Evolutionary conservation across 2,113 vertebrate species (phyloP), one percentile per base, ranked within the genome.

Genomic region (Oryzias woworae): DNA sequence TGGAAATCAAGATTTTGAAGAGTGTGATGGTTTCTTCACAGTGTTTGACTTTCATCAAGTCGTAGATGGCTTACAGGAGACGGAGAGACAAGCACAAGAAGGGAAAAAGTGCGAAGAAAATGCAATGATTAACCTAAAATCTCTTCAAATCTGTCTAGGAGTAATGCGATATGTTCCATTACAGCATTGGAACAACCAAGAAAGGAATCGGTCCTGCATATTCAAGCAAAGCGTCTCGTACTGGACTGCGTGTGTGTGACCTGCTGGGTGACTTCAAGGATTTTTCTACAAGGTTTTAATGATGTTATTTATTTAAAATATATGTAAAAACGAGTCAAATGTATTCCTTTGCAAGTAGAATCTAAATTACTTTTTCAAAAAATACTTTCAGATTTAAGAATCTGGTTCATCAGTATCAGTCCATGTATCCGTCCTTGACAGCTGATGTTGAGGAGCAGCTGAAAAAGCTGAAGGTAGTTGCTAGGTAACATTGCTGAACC

Each of bases 1-100:
- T 10, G 23, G 31, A n/a, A 52, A 56, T 56, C 13, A 44, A 7
- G 36, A 4, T 52, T 54, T 48, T 24, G 5, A 16, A 17, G 44
- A 24, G 7, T 23, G 26, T 66, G 31, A 62, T 53, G 12, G 14
- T 24, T 58, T 85, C 65, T 79, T 62, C 47, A 31, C 89, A 99
- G 97, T 99, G 82, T 98, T 97, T 82, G 97, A 99, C 77, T 98
- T 99, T 83, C 96, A 99, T 83, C 97, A 99, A 85, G 95, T 95
- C 2, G 95, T 96, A 5, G 97, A 99, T 36, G 96, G 97, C 53
- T 90, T 99, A 26, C 97, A 98, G 88, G 97, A 99, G 87, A 92
- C 94, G 22, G 95, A 98, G 62, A 93, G 97, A 66, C 95, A 98
- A 87, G 96, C 94, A 3, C 95, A 96, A 73, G 96, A 98, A 75